Evolutionary conservation across 2,113 vertebrate genomes (phyloP), one percentile per base, ranked within the genome.

Genomic region (Heterotis niloticus): DNA sequence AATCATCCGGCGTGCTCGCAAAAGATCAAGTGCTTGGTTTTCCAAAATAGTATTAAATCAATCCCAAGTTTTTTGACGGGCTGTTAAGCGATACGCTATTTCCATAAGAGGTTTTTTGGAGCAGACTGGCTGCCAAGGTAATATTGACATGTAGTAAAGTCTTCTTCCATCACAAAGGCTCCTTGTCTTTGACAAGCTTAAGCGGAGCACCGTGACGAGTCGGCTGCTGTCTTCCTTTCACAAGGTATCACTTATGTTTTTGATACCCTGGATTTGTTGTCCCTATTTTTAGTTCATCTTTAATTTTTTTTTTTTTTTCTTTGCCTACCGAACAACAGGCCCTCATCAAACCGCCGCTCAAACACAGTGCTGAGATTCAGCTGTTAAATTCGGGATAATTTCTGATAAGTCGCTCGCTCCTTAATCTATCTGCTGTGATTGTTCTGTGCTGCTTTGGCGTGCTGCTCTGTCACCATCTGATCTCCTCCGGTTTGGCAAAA

Each of bases 161-260:
- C 86, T 80, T 77, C 91, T 93, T 86, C 78, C 87, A 86, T 91
- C 91, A 90, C 91, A 80, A 91, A 90, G 90, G 90, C 87, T 86
- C 87, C 84, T 85, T 83, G 81, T 87, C 85, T 89, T 90, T 91
- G 90, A 91, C 86, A 85, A 89, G 87, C 87, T 87, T 84, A 85
- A 84, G 89, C 81, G 87, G 84, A 87, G 85, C 59, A 16, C 28
- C 17, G n/a, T 26, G 24, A 64, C 54, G 74, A 23, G 17, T 1
- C 74, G 60, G 74, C 74, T 67, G 64, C 83, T 85, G 83, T 74
- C 70, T 26, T 82, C 83, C 90, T 92, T 91, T 88, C 88, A 88
- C 84, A 75, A 64, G 71, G 28, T 54, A 74, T 74, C 71, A 74
- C 54, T 51, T 74, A 60, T 75, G 74, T 75, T 75, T 75, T 62